Conservation (phyloP, 2,797 vertebrate genomes). For the Meda fulgida region DNA sequence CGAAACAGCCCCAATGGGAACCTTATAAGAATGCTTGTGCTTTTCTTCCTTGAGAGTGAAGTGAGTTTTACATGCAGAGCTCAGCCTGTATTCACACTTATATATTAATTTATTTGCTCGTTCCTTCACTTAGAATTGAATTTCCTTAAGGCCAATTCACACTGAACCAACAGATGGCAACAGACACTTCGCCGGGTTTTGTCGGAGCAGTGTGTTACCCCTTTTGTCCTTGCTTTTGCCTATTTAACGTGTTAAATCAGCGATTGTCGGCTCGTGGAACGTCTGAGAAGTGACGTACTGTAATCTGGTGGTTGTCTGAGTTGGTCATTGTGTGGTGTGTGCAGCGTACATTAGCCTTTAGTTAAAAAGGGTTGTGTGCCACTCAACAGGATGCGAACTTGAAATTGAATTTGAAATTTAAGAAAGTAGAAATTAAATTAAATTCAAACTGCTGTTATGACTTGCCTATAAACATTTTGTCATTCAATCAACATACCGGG, state of each 20-base stretch:
- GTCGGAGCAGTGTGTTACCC: no score
- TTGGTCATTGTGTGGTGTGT: neutral
- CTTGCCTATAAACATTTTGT: neutral
- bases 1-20: constrained; percentile 96
- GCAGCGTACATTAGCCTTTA: neutral
- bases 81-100: neutral
- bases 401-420: neutral
- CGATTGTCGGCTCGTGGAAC: neutral
- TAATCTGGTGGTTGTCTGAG: neutral
- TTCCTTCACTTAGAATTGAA: neutral
- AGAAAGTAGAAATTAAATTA: neutral
- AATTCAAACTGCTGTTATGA: neutral
- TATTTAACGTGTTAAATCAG: neutral
- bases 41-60: constrained; percentile 90
- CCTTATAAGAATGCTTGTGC: constrained; percentile 91
- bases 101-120: neutral
- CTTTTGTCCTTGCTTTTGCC: neutral
- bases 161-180: neutral
- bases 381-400: neutral
- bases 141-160: neutral
- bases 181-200: neutral
- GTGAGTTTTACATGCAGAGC: constrained; percentile 65
- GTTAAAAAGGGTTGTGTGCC: neutral
- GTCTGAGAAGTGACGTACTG: neutral
- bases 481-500: neutral